Evolutionary conservation across 2,113 vertebrate species (phyloP).

Genomic region (Spizaetus ornatus): DNA sequence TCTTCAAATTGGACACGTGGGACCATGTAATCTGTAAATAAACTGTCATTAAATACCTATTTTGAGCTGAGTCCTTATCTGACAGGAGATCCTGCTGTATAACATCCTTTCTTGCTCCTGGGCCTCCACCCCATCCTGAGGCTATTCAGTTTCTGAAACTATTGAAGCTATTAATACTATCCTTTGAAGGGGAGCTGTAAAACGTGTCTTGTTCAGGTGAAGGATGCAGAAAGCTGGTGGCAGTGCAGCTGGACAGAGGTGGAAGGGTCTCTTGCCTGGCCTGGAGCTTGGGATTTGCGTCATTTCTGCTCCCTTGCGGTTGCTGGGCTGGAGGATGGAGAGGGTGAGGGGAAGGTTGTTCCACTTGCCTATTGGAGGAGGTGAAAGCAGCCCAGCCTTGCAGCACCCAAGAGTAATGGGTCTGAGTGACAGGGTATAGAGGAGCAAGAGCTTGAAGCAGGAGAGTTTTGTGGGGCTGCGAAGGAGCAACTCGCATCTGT

Average conservation of each 20-base stretch:
- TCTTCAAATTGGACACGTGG: neutral
- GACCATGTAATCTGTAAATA: neutral
- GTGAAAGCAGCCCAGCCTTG: neutral
- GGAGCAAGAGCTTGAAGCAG: neutral
- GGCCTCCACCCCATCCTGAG: neutral
- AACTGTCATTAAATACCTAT: neutral
- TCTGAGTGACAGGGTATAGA: neutral
- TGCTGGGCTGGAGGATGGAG: neutral
- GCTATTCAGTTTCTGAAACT: neutral
- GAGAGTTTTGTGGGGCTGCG: neutral
- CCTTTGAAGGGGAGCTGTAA: neutral
- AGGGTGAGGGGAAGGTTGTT: neutral
- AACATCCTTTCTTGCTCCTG: neutral
- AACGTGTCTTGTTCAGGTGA: fast-evolving
- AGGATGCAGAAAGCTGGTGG: neutral
- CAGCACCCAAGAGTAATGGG: fast-evolving
- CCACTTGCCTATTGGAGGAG: neutral
- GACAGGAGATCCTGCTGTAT: neutral
- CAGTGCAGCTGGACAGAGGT: neutral
- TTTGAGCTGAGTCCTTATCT: neutral
- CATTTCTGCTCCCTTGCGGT: neutral
- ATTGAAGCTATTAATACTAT: neutral
- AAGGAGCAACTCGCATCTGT: neutral
- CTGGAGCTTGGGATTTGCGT: neutral
- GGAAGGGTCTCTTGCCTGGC: neutral